Evolutionary conservation across 2,113 vertebrate species (phyloP).

Genomic region (Lethenteron reissneri): DNA sequence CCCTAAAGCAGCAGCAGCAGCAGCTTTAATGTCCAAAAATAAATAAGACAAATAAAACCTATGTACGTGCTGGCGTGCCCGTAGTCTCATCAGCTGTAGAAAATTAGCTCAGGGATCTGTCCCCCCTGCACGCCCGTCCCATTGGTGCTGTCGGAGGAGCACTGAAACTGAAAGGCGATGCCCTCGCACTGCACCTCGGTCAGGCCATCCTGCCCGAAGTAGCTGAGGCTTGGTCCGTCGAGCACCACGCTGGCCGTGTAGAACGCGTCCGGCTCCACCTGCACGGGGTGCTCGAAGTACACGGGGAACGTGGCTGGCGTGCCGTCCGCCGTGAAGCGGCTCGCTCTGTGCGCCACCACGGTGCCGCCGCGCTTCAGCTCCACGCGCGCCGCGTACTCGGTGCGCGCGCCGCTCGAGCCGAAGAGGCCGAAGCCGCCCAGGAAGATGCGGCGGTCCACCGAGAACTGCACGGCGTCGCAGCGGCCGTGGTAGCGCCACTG

Average conservation of each 20-base stretch:
- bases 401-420: conserved; percentile 65
- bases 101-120: conserved; percentile 90
- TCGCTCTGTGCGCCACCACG: conserved; percentile 52
- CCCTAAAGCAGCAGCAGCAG: too few relatives aligned
- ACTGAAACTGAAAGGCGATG: conserved; percentile 94
- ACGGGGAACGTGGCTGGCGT: conserved; percentile 69
- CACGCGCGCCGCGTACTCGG: conserved; percentile 62
- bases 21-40: too few relatives aligned
- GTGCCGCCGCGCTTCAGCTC: conserved; percentile 70
- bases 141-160: conserved; percentile 92
- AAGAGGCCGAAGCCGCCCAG: conserved; percentile 70
- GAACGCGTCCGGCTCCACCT: conserved; percentile 79
- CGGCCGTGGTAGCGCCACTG: conserved; percentile 92
- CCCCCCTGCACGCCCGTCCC: conserved; percentile 95
- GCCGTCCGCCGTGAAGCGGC: conserved; percentile 64
- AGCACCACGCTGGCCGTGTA: conserved; percentile 78
- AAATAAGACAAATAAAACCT: too few relatives aligned
- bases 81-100: conserved; percentile 43
- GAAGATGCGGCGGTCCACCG: conserved; percentile 68
- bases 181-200: conserved; percentile 82
- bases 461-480: conserved; percentile 97
- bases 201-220: conserved; percentile 95
- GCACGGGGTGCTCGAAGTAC: conserved; percentile 84
- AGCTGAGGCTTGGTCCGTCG: conserved; percentile 77
- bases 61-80: too few relatives aligned